A percentile compares a stretch with the other conserved stretches of the same genome.
Evolutionary conservation across 92 coral and sea anemone species (phyloP).

Genomic region (Palythoa grandiflora): DNA sequence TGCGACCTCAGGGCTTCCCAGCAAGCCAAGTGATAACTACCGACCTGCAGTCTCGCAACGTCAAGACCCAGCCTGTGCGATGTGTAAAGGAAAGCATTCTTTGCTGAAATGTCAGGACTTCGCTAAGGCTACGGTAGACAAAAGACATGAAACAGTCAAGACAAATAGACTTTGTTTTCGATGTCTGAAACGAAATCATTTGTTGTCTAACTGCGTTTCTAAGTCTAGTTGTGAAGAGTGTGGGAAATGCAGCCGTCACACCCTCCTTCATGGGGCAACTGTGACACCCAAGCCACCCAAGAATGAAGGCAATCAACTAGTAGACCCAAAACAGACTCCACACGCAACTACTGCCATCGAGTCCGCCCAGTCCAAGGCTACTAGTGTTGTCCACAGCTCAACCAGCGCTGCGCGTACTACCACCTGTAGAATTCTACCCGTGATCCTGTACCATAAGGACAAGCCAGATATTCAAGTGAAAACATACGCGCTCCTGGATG

Average conservation of each 20-base stretch:
- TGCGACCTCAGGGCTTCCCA: conserved; percentile 19
- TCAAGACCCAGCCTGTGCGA: conserved; percentile 48
- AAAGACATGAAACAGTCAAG: conserved; percentile 43
- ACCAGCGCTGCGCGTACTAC: conserved; percentile 25
- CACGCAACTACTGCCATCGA: background rate
- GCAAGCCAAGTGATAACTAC: conserved; percentile 21
- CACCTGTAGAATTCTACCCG: conserved; percentile 57
- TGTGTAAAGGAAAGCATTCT: conserved; percentile 61
- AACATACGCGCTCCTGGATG: conserved; percentile 56
- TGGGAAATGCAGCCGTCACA: conserved; percentile 69
- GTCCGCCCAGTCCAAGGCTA: conserved; percentile 28
- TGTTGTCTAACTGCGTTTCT: conserved; percentile 56
- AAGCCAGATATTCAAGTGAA: conserved; percentile 34
- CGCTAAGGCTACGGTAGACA: conserved; percentile 46
- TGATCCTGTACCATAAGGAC: conserved; percentile 59
- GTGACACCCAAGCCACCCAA: conserved; percentile 33
- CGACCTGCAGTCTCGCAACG: conserved; percentile 24
- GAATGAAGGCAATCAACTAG: conserved; percentile 10
- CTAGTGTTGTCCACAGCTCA: conserved; percentile 23
- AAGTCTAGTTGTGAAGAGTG: conserved; percentile 64
- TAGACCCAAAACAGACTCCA: conserved; percentile 18
- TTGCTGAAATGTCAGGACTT: conserved; percentile 64
- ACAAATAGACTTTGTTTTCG: conserved; percentile 67
- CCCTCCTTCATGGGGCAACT: conserved; percentile 67
- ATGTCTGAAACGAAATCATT: conserved; percentile 65